phyloP scores from a whole-genome alignment of 2,888 invertebrate species.

The Drosophila subsilvestris region DNA sequence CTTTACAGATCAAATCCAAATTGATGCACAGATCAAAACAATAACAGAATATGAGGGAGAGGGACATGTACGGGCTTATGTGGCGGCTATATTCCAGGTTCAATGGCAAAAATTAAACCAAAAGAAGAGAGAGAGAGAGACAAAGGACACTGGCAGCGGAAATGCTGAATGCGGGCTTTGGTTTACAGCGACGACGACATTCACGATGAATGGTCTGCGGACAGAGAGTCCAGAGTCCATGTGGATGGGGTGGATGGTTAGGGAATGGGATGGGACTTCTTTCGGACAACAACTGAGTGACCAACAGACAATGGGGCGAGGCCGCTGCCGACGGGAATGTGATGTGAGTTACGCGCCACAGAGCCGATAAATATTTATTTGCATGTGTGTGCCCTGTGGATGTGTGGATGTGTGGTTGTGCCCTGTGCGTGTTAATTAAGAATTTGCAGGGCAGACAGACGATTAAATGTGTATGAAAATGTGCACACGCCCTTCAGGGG shows the following conservation, averaged over 20 bases:
- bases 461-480: slow-evolving; percentile 69
- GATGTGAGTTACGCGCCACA: slow-evolving; percentile 58
- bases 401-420: slow-evolving; percentile 3
- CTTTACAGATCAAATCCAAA: not conserved
- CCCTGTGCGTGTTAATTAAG: slow-evolving; percentile 73
- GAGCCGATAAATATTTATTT: slow-evolving; percentile 76
- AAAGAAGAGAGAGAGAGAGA: slow-evolving; percentile 29
- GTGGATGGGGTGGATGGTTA: not conserved
- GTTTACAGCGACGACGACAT: slow-evolving; percentile 18
- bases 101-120: slow-evolving; percentile 37
- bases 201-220: slow-evolving; percentile 21
- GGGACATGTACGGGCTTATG: not conserved
- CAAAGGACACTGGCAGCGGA: slow-evolving; percentile 53
- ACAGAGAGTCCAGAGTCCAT: not conserved
- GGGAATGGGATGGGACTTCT: not conserved
- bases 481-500: slow-evolving; percentile 21
- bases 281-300: slow-evolving; percentile 3
- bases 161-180: slow-evolving; percentile 63
- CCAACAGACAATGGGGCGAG: slow-evolving; percentile 2
- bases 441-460: slow-evolving; percentile 70
- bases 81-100: not conserved
- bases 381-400: slow-evolving; percentile 43
- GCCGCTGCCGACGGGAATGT: slow-evolving; percentile 5
- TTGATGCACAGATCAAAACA: not conserved
- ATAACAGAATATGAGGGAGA: not conserved